phyloP scores from a whole-genome alignment of 2,797 vertebrate species.

The Pachyuromys duprasi region DNA sequence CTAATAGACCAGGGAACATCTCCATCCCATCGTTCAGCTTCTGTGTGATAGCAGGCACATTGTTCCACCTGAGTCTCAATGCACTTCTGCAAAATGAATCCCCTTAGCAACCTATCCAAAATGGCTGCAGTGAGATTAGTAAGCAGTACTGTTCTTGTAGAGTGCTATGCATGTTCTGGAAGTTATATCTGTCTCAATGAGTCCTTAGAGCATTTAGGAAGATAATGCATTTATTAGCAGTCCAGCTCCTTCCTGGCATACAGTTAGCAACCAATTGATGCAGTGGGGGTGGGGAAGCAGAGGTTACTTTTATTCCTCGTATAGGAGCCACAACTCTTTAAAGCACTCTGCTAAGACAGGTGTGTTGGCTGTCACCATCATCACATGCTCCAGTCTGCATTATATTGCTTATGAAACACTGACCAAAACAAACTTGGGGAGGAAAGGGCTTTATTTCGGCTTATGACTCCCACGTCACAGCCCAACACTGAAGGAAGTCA shows the following conservation, averaged over 20 bases:
- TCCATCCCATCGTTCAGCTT: background rate
- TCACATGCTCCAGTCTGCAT: background rate
- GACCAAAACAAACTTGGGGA: background rate
- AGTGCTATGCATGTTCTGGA: background rate
- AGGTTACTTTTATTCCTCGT: background rate
- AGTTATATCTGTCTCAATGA: background rate
- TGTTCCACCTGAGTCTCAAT: background rate
- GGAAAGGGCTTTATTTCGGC: background rate
- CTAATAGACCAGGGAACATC: background rate
- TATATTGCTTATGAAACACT: background rate
- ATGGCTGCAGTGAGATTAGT: background rate
- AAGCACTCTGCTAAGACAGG: background rate
- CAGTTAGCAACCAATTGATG: background rate
- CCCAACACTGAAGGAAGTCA: background rate
- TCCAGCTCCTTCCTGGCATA: background rate
- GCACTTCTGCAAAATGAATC: background rate
- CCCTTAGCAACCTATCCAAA: background rate
- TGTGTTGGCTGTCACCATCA: fast-evolving
- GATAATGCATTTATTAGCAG: background rate
- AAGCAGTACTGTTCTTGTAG: background rate
- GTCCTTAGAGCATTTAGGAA: background rate
- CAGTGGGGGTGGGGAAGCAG: background rate
- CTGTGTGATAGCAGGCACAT: background rate
- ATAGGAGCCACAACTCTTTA: fast-evolving
- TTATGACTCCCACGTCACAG: background rate